Base-by-base conservation (phyloP, 2,113 vertebrate species). In the Salminus brasiliensis region DNA sequence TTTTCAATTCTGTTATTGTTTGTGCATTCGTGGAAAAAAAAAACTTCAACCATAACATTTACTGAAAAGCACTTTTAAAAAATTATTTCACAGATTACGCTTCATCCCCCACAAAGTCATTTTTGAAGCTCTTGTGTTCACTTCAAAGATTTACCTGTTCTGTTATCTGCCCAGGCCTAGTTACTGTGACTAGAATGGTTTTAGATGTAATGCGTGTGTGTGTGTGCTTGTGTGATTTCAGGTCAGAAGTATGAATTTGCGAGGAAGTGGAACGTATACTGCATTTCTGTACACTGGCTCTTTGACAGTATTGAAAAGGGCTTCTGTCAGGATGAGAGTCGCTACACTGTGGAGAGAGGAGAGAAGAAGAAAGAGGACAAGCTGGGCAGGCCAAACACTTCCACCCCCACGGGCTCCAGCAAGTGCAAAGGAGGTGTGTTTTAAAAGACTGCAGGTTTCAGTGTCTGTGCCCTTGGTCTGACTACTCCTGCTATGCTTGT, bases 241-340 rank as follows among this genome's bases (percentile, higher is more conserved):
- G 98, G 98, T 88, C 97, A 96, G 88, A 99, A 99, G 88, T 99
- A 97, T 15, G 97, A 99, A 88, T 98, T 96, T 88, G 98, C 97
- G 10, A 93, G 83, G 80, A 98, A 94, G 82, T 99, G 98, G 98
- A 99, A 99, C 9, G 94, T 99, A 60, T 96, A 95, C 71, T 99
- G 98, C 73, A 94, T 99, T 80, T 94, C 97, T 25, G 79, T 94
- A 18, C 93, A 95, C 72, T 99, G 98, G 98, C 93, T 99, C 84
- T 97, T 96, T 89, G 96, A 98, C 88, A 98, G 97, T 88, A 93
- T 99, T 43, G 93, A 97, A 78, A 97, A 94, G 53, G 95, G 96
- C 18, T 98, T 95, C 87, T 98, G 96, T 92, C 98, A 99, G 88
- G 96, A 99, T 83, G 97, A 98, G 86, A 91, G 91, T 5, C 94